Conservation (phyloP, 2,113 vertebrate genomes). For the Girardinichthys multiradiatus region DNA sequence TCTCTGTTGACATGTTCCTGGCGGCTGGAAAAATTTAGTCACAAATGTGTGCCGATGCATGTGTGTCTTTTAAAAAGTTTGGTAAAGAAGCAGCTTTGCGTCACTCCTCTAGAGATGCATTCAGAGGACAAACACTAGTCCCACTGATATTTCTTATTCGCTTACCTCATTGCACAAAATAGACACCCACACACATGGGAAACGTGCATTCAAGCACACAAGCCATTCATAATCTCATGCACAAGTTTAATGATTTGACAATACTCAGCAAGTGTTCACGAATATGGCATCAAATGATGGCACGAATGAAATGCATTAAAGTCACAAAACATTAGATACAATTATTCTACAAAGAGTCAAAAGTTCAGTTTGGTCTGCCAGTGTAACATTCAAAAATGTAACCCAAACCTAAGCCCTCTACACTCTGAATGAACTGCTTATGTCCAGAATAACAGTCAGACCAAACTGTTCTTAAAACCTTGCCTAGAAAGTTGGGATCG, state of each 20-base stretch:
- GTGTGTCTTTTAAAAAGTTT: constrained; percentile 37
- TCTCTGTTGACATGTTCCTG: constrained; percentile 46
- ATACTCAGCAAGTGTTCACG: neutral
- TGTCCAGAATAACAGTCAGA: constrained; percentile 66
- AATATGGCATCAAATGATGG: constrained; percentile 8
- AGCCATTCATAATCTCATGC: constrained; percentile 11
- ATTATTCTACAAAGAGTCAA: constrained; percentile 26
- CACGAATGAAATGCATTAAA: constrained; percentile 11
- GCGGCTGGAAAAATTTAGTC: constrained; percentile 60
- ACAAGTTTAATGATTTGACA: constrained; percentile 21
- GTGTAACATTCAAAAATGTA: constrained; percentile 47
- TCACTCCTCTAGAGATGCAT: constrained; percentile 74
- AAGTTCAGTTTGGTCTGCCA: constrained; percentile 50
- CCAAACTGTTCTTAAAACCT: constrained; percentile 57
- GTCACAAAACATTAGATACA: constrained; percentile 11
- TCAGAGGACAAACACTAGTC: constrained; percentile 75
- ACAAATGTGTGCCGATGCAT: constrained; percentile 17
- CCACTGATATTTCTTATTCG: constrained; percentile 67
- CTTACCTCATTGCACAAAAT: constrained; percentile 58
- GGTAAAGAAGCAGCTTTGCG: constrained; percentile 67
- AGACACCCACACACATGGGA: constrained; percentile 15
- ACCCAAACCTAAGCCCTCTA: constrained; percentile 37
- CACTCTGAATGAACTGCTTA: constrained; percentile 51
- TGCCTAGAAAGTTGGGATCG: constrained; percentile 46
- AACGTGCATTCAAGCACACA: neutral